Evolutionary conservation across 2,888 invertebrate species (phyloP), one percentile per base, ranked within the genome.

Genomic region (Caenorhabditis sp.): DNA sequence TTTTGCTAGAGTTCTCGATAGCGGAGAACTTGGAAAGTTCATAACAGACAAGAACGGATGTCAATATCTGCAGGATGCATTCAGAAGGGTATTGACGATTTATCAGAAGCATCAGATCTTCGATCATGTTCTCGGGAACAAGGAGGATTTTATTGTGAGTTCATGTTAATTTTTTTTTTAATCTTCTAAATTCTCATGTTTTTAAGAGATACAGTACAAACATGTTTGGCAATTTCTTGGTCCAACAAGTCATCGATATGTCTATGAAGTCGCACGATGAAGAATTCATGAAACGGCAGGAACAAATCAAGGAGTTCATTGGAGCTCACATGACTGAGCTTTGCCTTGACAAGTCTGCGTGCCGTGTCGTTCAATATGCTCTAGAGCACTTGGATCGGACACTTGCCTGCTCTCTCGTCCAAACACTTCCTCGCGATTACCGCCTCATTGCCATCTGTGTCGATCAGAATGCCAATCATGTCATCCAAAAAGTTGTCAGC

Each of bases 401-500:
- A 6, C 26, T 58, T 2, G 70, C 78, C 0, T 70, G 60, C 18
- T 9, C 20, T 11, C 51, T 78, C 1, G 70, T 78, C 51, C 78
- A 70, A 58, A 11, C 51, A 0, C 51, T 80, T 22, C 80, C 80
- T 13, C 65, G 70, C 13, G 74, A 81, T 9, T 35, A 58, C 20
- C 85, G 86, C 61, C 74, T 84, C 6, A 82, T 86, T 22, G 68
- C 74, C 1, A 82, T 89, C 18, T 82, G 86, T 22, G 70, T 84
- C 26, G 88, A 90, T 44, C 88, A 87, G 71, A 89, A 89, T 61
- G 90, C 88, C 26, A 89, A 88, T 60, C 89, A 89, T 67, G 88
- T 89, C 55, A 77, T 90, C 26, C 90, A 89, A 68, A 87, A 88
- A 76, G 74, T 80, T 9, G 72, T 77, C 24, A 51, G 13, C 3